Evolutionary conservation across 2,113 vertebrate genomes (phyloP), one percentile per base, ranked within the genome.

Genomic region (Embiotoca jacksoni): DNA sequence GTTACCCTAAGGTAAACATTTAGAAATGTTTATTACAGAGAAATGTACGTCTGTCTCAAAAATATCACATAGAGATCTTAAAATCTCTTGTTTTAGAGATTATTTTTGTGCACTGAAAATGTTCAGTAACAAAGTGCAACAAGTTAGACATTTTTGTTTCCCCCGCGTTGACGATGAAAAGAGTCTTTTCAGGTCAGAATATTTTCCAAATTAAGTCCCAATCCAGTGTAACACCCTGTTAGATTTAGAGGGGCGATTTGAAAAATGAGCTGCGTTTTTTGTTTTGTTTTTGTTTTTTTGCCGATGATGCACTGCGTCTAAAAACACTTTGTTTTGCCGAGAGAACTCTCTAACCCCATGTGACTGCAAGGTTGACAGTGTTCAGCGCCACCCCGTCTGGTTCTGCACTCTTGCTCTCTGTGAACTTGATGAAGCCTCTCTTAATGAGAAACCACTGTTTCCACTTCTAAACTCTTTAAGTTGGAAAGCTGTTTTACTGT

Each of bases 371-470:
- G 84, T 72, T 61, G 73, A 86, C 77, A 58, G 57, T 7, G 53
- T 84, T 80, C 60, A 56, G 54, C 10, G 13, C 5, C 3, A 3
- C 53, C 49, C 14, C 13, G 16, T 75, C 63, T 73, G 49, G 54
- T 79, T 78, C 16, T 57, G 3, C 7, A 1, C n/a, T 3, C 56
- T 30, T 9, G 33, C 75, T 66, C 61, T 57, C 32, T 56, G 31
- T 60, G 63, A 78, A 80, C 60, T 37, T 54, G 58, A 69, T 54
- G 64, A 81, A 80, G 80, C 58, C 32, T 44, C 70, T 82, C 68
- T 55, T 86, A 83, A 92, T 79, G 84, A 91, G 88, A 83, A 72
- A 6, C 72, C 39, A 11, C 57, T 14, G 69, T 84, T 54, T 65
- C 66, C 53, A 16, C 63, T 46, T 70, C 36, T 37, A 56, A 49